Conservation (phyloP, 2,888 invertebrate species). For the Agrypnus murinus region DNA sequence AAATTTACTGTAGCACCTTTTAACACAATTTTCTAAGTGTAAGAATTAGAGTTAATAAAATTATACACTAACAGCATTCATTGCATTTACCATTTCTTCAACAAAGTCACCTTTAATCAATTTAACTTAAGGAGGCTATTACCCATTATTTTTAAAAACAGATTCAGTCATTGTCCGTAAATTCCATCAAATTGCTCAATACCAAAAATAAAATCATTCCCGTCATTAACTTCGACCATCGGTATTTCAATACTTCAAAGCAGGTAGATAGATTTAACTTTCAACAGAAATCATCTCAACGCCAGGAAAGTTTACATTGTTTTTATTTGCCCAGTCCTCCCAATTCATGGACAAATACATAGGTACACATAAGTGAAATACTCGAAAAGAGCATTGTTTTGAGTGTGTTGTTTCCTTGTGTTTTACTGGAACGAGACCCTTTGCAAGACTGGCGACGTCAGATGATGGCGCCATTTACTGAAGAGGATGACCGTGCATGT, state of each 20-base stretch:
- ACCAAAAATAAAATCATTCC: slow-evolving; percentile 6
- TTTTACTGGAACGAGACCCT: slow-evolving; percentile 29
- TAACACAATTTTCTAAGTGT: too few relatives aligned
- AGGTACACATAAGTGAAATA: slow-evolving; percentile 8
- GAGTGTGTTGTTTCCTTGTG: slow-evolving; percentile 25
- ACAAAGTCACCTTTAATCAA: too few relatives aligned
- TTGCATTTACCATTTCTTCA: too few relatives aligned
- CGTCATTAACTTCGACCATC: slow-evolving; percentile 1
- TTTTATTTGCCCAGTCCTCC: slow-evolving; percentile 27
- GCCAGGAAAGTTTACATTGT: slow-evolving; percentile 4
- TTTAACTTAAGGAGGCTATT: too few relatives aligned
- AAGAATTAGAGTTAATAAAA: too few relatives aligned
- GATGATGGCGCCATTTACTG: slow-evolving; percentile 55
- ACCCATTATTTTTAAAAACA: too few relatives aligned
- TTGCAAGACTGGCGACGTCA: slow-evolving; percentile 35
- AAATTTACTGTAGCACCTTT: too few relatives aligned
- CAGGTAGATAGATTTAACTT: slow-evolving; percentile 21
- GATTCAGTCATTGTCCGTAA: not conserved
- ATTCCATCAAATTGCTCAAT: slow-evolving; percentile 1
- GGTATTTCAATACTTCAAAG: slow-evolving; percentile 8
- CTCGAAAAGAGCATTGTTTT: slow-evolving; percentile 32
- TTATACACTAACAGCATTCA: too few relatives aligned
- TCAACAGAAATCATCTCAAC: not conserved
- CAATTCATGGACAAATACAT: slow-evolving; percentile 18
- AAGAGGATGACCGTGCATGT: slow-evolving; percentile 53